Base-by-base conservation (phyloP, 2,113 vertebrate species). In the Chaenocephalus aceratus region DNA sequence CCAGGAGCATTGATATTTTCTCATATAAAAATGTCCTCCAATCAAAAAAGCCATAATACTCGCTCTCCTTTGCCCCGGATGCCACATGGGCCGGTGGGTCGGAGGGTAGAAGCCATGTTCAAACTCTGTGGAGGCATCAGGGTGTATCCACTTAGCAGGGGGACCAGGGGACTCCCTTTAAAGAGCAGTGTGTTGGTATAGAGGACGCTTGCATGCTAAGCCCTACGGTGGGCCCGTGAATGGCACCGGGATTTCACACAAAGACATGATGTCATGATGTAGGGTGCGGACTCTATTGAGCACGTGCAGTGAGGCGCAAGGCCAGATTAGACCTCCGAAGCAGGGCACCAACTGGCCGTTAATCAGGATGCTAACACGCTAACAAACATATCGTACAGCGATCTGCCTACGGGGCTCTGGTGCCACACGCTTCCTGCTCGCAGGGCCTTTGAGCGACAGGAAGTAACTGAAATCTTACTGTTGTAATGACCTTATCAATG, bases 191-290 rank as follows among this genome's bases (percentile, higher is more conserved):
- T 93, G 94, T 93, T 95, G 87, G 86, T 88, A 91, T 88, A 91
- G 91, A 89, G 91, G 90, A 85, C 79, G 88, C 88, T 86, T 78
- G 91, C 86, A 90, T 61, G 79, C 89, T 95, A 94, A 95, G 91
- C 93, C 91, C 89, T 90, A 93, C 49, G 74, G 90, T 84, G 87
- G 90, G 73, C 77, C 85, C 83, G 88, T 96, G 94, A 95, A 96
- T 96, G 89, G 92, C 92, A 89, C 91, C 77, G 49, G 96, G 96
- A 97, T 99, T 97, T 97, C 88, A 95, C 94, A 90, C 94, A 94
- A 95, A 97, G 96, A 97, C 92, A 96, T 96, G 95, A 96, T 96
- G 96, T 97, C 96, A 97, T 96, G 96, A 93, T 94, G 92, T 93
- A 96, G 95, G 95, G 88, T 77, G 94, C 77, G 90, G 92, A 86